Evolutionary conservation across 2,797 vertebrate species (phyloP).

Genomic region (Falco cherrug): DNA sequence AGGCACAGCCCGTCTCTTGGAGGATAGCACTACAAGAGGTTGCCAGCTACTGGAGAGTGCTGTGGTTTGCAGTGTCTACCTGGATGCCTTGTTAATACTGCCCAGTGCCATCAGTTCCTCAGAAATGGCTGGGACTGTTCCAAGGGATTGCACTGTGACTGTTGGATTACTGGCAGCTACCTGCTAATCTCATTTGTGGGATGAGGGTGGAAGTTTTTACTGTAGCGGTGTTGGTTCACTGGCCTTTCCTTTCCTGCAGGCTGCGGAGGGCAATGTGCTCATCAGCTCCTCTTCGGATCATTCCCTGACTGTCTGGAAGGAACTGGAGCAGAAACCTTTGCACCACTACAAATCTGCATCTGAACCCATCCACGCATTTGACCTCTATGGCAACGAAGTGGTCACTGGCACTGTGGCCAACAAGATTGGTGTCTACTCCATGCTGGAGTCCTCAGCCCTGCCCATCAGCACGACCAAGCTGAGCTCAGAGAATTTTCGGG

Average conservation of each 20-base stretch:
- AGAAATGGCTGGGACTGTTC: neutral
- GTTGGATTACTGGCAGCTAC: neutral
- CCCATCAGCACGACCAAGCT: conserved; percentile 90
- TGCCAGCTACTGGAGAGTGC: neutral
- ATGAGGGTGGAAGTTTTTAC: neutral
- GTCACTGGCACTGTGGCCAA: conserved; percentile 95
- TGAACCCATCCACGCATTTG: conserved; percentile 93
- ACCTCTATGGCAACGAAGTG: conserved; percentile 91
- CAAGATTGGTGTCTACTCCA: conserved; percentile 95
- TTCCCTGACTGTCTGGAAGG: conserved; percentile 94
- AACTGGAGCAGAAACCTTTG: conserved; percentile 92
- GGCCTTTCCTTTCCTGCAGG: conserved; percentile 76
- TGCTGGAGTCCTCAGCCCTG: conserved; percentile 87
- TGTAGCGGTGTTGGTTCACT: neutral
- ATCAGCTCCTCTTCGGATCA: conserved; percentile 96
- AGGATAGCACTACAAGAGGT: neutral
- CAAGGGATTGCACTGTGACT: neutral
- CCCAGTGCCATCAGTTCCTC: neutral
- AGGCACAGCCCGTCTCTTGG: neutral
- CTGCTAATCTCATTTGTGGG: neutral
- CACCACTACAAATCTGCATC: conserved; percentile 93
- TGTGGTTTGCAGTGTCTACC: neutral
- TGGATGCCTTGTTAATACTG: neutral
- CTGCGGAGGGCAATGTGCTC: conserved; percentile 89
- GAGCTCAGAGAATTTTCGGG: conserved; percentile 97